Base-by-base conservation (phyloP, 2,888 invertebrate species). In the Leucania comma region DNA sequence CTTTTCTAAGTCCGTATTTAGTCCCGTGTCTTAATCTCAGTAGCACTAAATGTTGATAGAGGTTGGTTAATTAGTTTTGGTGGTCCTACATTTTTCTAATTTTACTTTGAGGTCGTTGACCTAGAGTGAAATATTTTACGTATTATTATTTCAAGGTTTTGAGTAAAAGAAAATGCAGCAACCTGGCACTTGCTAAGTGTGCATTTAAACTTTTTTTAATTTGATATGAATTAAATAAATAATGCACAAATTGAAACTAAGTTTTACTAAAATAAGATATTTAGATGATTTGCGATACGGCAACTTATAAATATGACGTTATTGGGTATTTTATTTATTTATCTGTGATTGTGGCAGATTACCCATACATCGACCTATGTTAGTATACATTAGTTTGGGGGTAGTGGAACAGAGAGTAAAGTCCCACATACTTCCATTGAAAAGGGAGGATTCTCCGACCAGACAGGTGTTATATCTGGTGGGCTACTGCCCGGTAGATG, bases 11-110 rank as follows among this genome's bases (percentile, higher is more conserved):
- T 65, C 63, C 51, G 69, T 83, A 76, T 80, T 81, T 70, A 75
- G 76, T 69, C 58, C 64, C 71, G 68, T 68, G 66, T 42, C 82
- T 75, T 81, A 82, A 82, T 82, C 83, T 82, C 69, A 67, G 67
- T 46, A 75, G 80, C 60, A 75, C 67, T 82, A 72, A 75, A 75
- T 68, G 80, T 76, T 76, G 69, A 83, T 83, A 80, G 76, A 70
- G 65, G 72, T 72, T 51, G 46, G 59, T 57, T 80, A 81, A 79
- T 80, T 80, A 75, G 75, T 75, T 75, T 79, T 67, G 54, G 63
- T 66, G 51, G 68, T 65, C 64, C 51, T 59, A 82, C 65, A 71
- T 80, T 71, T 81, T 72, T 81, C 59, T 72, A 66, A 63, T 63
- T 78, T 78, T 63, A 80, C 61, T 62, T 68, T 59, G 75, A 54